These are phyloP conservation scores for Cataglyphis altisquamis DNA, from an alignment of 2,888 invertebrate species.

Conservation along the genomic window DNA sequence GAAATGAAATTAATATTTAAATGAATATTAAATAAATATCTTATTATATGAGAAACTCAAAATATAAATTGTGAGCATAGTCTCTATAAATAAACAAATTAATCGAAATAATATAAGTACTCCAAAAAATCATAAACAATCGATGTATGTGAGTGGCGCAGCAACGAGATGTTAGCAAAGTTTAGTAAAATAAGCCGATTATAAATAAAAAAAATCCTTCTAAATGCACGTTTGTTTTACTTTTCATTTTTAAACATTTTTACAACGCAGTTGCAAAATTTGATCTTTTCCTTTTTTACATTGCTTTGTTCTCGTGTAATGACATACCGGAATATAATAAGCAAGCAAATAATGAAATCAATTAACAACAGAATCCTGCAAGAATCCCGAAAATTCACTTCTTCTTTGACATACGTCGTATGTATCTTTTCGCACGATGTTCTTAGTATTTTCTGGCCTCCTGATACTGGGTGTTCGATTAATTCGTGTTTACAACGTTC, in stretches of 20 bases:
- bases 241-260: background rate
- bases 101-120: background rate
- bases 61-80: background rate
- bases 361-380: background rate
- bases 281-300: background rate
- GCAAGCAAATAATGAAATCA: background rate
- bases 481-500: conserved; percentile 84
- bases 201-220: background rate
- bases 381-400: conserved; percentile 75
- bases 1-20: conserved; percentile 73
- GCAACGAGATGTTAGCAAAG: background rate
- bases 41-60: background rate
- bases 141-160: background rate
- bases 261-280: background rate
- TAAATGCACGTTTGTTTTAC: background rate
- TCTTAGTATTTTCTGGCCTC: conserved; percentile 72
- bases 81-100: background rate
- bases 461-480: conserved; percentile 81
- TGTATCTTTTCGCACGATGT: conserved; percentile 13
- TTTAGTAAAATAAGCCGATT: background rate
- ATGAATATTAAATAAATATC: background rate
- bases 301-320: background rate
- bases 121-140: background rate
- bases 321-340: background rate
- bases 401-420: conserved; percentile 67